Evolutionary conservation across 2,888 invertebrate species (phyloP), one percentile per base, ranked within the genome.

Genomic region (Scrobipalpa costella): DNA sequence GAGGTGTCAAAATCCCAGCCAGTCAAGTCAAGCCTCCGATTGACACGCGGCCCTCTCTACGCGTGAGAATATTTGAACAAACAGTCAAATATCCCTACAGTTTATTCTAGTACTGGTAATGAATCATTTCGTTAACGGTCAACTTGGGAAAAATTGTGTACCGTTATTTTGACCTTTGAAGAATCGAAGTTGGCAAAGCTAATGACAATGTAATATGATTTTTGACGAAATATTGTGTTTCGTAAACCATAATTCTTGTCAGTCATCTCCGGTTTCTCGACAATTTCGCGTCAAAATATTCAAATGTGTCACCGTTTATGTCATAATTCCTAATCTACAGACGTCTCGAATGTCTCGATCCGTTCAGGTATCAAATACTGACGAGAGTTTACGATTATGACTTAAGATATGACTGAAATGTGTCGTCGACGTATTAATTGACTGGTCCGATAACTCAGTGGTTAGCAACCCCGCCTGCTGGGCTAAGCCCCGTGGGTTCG

Each of bases 61-160:
- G 85, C 89, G 90, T 90, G 90, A 89, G 89, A 90, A 90, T 84
- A 85, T 89, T 85, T 88, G 83, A 84, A 88, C 88, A 90, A 50
- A 55, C 55, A 55, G 55, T 55, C 55, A 55, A 89, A 87, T 83
- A 88, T 79, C 82, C 82, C 80, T 79, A 78, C 74, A 82, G 88
- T 88, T 88, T 86, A 84, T 88, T 85, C 85, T 86, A 83, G 86
- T 81, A 76, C 82, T 77, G 80, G 85, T 86, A 88, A 89, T 90
- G 89, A 90, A 87, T 90, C 86, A 90, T 89, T 86, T 86, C 79
- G 79, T 84, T 86, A 90, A 88, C 86, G 86, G 88, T 84, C 79
- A 78, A 86, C 85, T 86, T 81, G 78, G 78, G 79, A 80, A 85
- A 80, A 78, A 74, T 83, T 76, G 67, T 79, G 83, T 79, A 80